Evolutionary conservation across 1,140 invertebrate genomes (phyloP).

Genomic region (Papilio helenus): DNA sequence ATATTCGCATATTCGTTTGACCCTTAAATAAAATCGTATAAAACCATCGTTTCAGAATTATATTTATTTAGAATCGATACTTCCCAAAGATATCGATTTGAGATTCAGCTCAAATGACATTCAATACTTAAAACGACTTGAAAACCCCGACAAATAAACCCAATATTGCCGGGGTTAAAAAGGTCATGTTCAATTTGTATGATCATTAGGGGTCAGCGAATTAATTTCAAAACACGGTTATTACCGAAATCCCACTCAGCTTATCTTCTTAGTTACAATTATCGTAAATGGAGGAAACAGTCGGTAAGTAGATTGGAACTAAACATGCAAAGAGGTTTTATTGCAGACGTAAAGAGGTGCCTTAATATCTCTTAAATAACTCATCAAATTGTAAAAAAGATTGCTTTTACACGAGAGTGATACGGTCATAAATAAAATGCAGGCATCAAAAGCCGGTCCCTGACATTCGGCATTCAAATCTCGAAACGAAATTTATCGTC

Average conservation of each 20-base stretch:
- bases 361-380: slow-evolving; percentile 60
- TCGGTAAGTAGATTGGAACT: slow-evolving; percentile 33
- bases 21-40: slow-evolving; percentile 58
- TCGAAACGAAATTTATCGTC: slow-evolving; percentile 57
- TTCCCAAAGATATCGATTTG: slow-evolving; percentile 55
- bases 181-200: slow-evolving; percentile 46
- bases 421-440: slow-evolving; percentile 61
- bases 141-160: slow-evolving; percentile 56
- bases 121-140: slow-evolving; percentile 53
- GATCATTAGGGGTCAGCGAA: slow-evolving; percentile 33
- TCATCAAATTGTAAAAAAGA: slow-evolving; percentile 61
- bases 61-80: slow-evolving; percentile 51
- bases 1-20: slow-evolving; percentile 47
- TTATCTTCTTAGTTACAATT: background rate
- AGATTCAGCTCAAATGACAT: slow-evolving; percentile 59
- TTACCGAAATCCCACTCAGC: too few relatives aligned
- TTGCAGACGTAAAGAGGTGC: slow-evolving; percentile 44
- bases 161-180: slow-evolving; percentile 58
- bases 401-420: slow-evolving; percentile 57
- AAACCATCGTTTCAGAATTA: slow-evolving; percentile 41
- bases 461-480: slow-evolving; percentile 49
- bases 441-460: slow-evolving; percentile 58
- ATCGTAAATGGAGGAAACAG: slow-evolving; percentile 32
- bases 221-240: slow-evolving; percentile 5
- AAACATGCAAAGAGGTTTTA: slow-evolving; percentile 47